These are phyloP conservation scores for Hydrozoanthus gracilis DNA, from an alignment of 92 coral and sea anemone species.

Conservation along the genomic window DNA sequence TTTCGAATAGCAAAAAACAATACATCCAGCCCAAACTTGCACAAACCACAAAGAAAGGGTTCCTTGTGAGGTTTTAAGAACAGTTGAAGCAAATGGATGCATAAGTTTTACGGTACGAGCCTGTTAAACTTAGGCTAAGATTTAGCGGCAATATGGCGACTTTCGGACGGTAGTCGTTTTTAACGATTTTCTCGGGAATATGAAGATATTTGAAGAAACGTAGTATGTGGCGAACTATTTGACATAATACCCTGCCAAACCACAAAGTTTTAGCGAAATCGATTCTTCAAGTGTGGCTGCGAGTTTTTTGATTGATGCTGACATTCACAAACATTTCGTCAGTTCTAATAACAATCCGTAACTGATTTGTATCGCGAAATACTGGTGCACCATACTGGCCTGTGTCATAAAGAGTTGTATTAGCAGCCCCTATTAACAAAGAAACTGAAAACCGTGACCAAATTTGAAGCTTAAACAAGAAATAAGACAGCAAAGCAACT, in stretches of 20 bases:
- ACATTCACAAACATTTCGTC: not conserved
- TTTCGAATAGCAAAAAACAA: not conserved
- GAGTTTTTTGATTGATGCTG: constrained; percentile 2
- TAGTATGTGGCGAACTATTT: not conserved
- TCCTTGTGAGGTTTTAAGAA: not conserved
- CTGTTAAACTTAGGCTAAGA: constrained; percentile 14
- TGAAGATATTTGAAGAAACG: constrained; percentile 1
- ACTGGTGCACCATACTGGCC: no score
- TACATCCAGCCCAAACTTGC: not conserved
- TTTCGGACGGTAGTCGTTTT: constrained; percentile 11
- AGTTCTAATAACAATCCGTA: no score
- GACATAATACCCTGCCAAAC: constrained; percentile 18
- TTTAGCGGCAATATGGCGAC: constrained; percentile 17
- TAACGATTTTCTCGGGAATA: constrained; percentile 7
- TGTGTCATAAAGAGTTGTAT: no score
- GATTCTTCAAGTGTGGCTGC: constrained; percentile 1
- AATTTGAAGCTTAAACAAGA: not conserved
- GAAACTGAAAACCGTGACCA: not conserved
- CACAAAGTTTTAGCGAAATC: constrained; percentile 8
- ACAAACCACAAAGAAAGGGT: not conserved
- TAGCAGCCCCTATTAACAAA: no score
- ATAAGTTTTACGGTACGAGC: constrained; percentile 21
- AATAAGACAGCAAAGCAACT: no score
- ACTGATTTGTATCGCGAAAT: no score
- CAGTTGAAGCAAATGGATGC: not conserved